phyloP scores from a whole-genome alignment of 2,113 vertebrate genomes.

The Oenanthe melanoleuca region DNA sequence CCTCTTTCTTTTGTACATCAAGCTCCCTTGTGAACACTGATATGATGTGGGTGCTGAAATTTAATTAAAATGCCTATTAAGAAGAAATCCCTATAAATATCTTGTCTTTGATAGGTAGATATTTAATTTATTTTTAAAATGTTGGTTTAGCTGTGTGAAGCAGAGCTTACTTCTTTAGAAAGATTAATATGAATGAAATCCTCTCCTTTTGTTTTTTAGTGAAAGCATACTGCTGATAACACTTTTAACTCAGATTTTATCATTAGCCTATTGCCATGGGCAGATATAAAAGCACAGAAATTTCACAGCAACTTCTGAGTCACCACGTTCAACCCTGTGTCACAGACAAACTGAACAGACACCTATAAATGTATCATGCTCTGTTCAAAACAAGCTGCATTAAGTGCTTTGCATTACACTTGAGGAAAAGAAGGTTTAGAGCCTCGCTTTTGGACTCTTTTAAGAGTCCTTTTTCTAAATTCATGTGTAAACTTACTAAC shows the following conservation, averaged over 20 bases:
- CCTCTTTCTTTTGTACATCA: background rate
- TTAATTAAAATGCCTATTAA: conserved; percentile 26
- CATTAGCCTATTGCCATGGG: background rate
- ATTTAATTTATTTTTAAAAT: background rate
- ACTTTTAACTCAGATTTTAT: background rate
- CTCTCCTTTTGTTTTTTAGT: background rate
- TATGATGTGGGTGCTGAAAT: background rate
- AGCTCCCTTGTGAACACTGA: background rate
- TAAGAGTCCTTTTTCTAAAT: background rate
- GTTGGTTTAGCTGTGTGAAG: background rate
- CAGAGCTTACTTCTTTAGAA: background rate
- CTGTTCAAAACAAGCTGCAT: background rate
- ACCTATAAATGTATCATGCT: background rate
- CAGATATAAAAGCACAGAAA: background rate
- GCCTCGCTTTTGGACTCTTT: background rate
- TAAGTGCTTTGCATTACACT: background rate
- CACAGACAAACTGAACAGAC: background rate
- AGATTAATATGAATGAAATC: background rate
- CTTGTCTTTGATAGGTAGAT: background rate
- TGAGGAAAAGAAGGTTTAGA: background rate
- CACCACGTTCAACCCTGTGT: background rate
- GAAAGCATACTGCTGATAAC: background rate
- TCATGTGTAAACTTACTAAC: background rate
- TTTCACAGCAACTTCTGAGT: background rate
- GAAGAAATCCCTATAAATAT: background rate